A percentile compares a stretch with the other conserved stretches of the same genome.
Conservation (phyloP, 2,888 invertebrate genomes). For the Lasioglossum malachurum region DNA sequence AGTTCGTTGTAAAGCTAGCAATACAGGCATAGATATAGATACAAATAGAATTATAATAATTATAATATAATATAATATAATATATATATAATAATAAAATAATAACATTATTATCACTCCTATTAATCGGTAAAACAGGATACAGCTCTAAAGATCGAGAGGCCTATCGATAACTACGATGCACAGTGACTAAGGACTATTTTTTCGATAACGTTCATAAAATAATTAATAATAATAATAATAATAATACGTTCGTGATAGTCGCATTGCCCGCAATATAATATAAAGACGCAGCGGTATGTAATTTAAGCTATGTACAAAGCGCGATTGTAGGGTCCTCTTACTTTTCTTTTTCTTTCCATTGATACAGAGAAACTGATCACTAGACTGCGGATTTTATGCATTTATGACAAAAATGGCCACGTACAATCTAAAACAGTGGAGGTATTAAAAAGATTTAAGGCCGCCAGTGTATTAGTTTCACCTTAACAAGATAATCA, state of each 20-base stretch:
- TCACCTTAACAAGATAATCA: too few species aligned
- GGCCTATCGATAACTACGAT: conserved; percentile 65
- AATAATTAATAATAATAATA: conserved; percentile 76
- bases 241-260: conserved; percentile 73
- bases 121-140: conserved; percentile 81
- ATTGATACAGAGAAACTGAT: conserved; percentile 21
- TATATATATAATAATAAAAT: conserved; percentile 74
- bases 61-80: conserved; percentile 72
- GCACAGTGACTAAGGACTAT: conserved; percentile 71
- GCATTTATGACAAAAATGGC: too few species aligned
- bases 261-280: conserved; percentile 63
- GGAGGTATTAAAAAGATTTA: too few species aligned
- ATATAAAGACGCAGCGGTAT: conserved; percentile 71
- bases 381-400: too few species aligned
- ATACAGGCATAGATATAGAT: conserved; percentile 72
- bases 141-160: conserved; percentile 67
- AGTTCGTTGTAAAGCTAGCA: conserved; percentile 74
- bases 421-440: too few species aligned
- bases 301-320: conserved; percentile 81
- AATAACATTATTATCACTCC: conserved; percentile 82
- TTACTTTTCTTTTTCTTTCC: conserved; percentile 4
- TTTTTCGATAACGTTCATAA: conserved; percentile 72
- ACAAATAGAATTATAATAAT: conserved; percentile 74
- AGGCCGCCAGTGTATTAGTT: too few species aligned
- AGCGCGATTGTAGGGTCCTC: conserved; percentile 80